Conservation (phyloP, 2,113 vertebrate species). For the Semnornis frantzii region DNA sequence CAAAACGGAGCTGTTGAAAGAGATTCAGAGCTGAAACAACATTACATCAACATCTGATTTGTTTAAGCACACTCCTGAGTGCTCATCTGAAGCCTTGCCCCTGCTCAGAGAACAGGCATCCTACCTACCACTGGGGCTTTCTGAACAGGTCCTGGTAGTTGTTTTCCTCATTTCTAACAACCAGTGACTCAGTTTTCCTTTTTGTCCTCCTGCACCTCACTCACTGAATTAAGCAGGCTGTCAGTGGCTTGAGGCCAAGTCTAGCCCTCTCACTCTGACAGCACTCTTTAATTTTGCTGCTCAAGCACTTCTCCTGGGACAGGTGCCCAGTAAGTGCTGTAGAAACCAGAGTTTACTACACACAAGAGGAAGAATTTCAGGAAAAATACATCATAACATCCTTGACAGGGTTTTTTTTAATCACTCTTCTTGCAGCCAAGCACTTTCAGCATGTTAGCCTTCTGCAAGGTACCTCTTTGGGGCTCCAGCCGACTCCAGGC, state of each 20-base stretch:
- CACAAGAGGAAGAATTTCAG: not conserved
- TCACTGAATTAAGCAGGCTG: conserved; percentile 19
- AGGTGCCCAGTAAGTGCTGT: conserved; percentile 46
- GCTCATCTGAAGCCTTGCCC: not conserved
- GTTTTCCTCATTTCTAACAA: conserved; percentile 8
- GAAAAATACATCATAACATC: not conserved
- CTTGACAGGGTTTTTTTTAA: not conserved
- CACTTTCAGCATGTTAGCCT: not conserved
- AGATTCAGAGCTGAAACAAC: not conserved
- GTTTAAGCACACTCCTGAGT: not conserved
- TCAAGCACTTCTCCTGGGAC: conserved; percentile 37
- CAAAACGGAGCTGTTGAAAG: not conserved
- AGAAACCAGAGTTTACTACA: conserved; percentile 24
- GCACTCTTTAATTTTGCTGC: conserved; percentile 30
- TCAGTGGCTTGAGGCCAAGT: conserved; percentile 27
- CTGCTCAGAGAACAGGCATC: not conserved
- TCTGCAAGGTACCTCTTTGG: not conserved
- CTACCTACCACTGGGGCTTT: not conserved
- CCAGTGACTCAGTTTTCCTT: conserved; percentile 34
- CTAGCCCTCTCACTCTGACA: conserved; percentile 25
- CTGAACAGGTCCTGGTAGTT: not conserved
- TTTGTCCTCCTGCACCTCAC: not conserved
- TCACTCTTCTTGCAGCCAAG: not conserved
- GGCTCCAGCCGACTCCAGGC: not conserved
- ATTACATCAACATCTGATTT: not conserved